Evolutionary conservation across 2,113 vertebrate genomes (phyloP).

Genomic region (Rhineura floridana): DNA sequence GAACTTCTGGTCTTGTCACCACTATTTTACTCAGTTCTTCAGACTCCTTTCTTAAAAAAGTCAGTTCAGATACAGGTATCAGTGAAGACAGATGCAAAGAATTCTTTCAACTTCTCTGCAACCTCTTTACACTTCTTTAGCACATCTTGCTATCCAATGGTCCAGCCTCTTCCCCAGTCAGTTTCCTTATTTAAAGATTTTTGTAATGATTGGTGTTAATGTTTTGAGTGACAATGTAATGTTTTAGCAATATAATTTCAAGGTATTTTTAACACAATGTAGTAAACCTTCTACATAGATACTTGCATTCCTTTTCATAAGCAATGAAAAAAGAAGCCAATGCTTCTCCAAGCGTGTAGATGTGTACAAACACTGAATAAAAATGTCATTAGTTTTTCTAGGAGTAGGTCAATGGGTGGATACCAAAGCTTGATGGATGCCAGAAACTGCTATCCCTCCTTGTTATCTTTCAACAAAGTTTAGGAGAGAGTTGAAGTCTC

Average conservation of each 20-base stretch:
- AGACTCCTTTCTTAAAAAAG: no score
- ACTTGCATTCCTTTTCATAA: background rate
- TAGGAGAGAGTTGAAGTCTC: background rate
- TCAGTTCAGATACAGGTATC: no score
- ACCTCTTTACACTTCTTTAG: no score
- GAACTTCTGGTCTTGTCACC: no score
- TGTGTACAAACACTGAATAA: background rate
- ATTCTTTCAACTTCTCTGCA: no score
- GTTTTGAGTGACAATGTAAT: background rate
- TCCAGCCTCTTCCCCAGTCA: no score
- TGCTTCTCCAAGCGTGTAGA: accelerated
- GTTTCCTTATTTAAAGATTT: no score
- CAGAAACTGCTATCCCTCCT: background rate
- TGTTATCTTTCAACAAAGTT: background rate
- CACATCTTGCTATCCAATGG: no score
- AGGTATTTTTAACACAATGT: background rate
- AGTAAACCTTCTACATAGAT: background rate
- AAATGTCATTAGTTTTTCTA: background rate
- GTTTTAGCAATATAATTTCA: background rate
- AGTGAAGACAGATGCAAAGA: no score
- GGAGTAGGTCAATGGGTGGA: background rate
- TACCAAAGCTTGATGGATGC: background rate
- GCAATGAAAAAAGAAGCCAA: background rate
- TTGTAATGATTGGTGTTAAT: background rate
- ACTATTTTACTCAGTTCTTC: no score